Evolutionary conservation across 2,888 invertebrate species (phyloP), one percentile per base, ranked within the genome.

Genomic region (Lycophotia porphyrea): DNA sequence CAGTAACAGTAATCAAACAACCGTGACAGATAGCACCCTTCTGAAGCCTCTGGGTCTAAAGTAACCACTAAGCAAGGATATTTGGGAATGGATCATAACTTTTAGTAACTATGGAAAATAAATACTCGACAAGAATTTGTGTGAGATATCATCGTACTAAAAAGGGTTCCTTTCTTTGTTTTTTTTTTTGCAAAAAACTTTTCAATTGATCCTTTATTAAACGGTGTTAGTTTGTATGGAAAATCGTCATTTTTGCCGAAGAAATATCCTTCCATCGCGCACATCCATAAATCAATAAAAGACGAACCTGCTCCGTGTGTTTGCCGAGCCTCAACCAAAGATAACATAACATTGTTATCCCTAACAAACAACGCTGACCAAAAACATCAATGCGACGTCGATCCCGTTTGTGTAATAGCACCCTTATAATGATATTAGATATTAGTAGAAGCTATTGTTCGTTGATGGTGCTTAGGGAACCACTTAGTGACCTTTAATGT

Each of bases 341-440:
- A 47, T 24, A n/a, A 47, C n/a, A n/a, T 36, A 44, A 34, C 24
- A 24, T 27, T 63, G 27, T 61, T 34, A 52, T 18, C 36, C 36
- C 18, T 34, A n/a, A 49, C 42, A 49, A 49, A 52, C 24, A n/a
- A 74, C 15, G n/a, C 11, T 42, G 42, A 42, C 39, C 21, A n/a
- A 63, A 36, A 24, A 42, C 34, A 64, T 15, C 52, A n/a, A 47
- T 64, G 24, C 1, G 39, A 39, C 34, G 39, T 55, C 44, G 44
- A 55, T 18, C 13, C 5, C 47, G 55, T 49, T 77, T 47, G 44
- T 77, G 71, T 76, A 58, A n/a, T 18, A 31, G 13, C 31, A 63
- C 39, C 76, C 76, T 76, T 77, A 76, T 27, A 75, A 75, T 55
- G 65, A 66, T 76, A 72, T 80, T 80, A 63, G 63, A 67, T 75